A percentile compares a stretch with the other conserved stretches of the same genome.
Evolutionary conservation across 1,140 invertebrate genomes (phyloP).

Genomic region (Streblospio benedicti): DNA sequence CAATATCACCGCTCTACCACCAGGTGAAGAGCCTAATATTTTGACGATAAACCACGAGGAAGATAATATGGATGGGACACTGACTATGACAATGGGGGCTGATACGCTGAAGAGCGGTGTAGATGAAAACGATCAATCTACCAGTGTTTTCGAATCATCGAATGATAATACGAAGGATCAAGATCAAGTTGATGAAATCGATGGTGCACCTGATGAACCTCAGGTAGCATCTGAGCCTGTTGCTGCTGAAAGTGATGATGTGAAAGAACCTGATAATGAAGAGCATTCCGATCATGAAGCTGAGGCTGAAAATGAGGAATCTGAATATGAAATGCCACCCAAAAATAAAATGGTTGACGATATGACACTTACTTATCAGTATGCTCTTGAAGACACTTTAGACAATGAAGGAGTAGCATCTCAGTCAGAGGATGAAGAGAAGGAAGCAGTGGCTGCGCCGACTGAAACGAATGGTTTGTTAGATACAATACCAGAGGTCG

Average conservation of each 20-base stretch:
- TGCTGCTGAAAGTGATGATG: background rate
- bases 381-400: no score
- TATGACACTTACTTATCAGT: no score
- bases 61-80: background rate
- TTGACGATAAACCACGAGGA: background rate
- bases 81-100: background rate
- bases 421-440: conserved; percentile 3
- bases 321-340: no score
- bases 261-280: background rate
- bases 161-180: background rate
- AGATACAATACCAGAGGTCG: background rate
- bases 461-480: no score
- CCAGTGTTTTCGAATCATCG: background rate
- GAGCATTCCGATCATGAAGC: background rate
- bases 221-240: background rate
- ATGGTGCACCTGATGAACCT: background rate
- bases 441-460: background rate
- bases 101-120: background rate
- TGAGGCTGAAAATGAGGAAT: background rate
- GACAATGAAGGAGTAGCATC: no score
- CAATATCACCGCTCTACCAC: background rate
- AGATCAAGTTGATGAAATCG: background rate
- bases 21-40: background rate
- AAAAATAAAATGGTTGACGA: no score
- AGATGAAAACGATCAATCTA: background rate